Conservation (phyloP, 2,113 vertebrate genomes). For the Notarius lentiginosus region DNA sequence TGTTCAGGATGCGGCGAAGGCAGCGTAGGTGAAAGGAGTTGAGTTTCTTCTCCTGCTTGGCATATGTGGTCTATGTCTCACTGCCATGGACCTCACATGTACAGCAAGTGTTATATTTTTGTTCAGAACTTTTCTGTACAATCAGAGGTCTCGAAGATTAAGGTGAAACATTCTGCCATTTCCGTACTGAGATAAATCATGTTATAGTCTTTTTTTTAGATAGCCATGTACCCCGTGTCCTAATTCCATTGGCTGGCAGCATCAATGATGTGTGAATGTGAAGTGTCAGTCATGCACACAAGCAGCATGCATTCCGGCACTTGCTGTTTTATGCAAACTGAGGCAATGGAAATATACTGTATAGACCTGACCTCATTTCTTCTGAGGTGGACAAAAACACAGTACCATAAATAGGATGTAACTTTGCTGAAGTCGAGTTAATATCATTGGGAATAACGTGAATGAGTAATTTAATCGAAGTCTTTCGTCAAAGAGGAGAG, state of each 20-base stretch:
- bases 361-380: conserved; percentile 40
- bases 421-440: neutral
- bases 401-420: neutral
- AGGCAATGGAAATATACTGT: conserved; percentile 5
- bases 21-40: too few species aligned
- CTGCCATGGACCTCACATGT: too few species aligned
- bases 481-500: neutral
- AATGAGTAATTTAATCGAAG: neutral
- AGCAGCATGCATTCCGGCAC: conserved; percentile 33
- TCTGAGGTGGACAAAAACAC: conserved; percentile 25
- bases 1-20: too few species aligned
- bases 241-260: conserved; percentile 43
- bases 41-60: too few species aligned
- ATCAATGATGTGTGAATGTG: conserved; percentile 43
- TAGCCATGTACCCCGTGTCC: conserved; percentile 35
- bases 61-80: too few species aligned
- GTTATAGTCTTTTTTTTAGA: conserved; percentile 41
- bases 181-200: conserved; percentile 43
- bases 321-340: conserved; percentile 42
- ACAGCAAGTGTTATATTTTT: neutral
- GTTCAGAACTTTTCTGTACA: neutral
- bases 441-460: neutral
- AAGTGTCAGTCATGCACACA: conserved; percentile 26
- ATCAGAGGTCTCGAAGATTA: neutral
- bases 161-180: neutral